Conservation (phyloP, 2,113 vertebrate genomes). For the Alligator mississippiensis region DNA sequence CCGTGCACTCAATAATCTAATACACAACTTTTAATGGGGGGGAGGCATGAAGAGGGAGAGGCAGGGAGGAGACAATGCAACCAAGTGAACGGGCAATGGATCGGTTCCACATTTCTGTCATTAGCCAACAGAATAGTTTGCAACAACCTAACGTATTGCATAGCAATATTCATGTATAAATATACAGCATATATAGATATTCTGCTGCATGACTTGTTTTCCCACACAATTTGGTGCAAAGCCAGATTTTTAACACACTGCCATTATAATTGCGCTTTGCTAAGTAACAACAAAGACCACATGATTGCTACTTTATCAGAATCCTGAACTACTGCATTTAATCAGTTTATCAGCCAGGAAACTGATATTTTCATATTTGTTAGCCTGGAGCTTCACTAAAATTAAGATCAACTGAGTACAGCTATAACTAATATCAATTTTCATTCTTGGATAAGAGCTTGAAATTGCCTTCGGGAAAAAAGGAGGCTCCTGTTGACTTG, state of each 20-base stretch:
- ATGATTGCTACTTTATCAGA: constrained; percentile 67
- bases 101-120: not conserved
- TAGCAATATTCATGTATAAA: constrained; percentile 37
- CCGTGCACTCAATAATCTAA: rapidly evolving
- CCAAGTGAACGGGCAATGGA: not conserved
- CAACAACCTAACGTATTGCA: constrained; percentile 10
- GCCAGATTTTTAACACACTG: not conserved
- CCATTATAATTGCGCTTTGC: constrained; percentile 57
- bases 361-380: constrained; percentile 73
- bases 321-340: constrained; percentile 55
- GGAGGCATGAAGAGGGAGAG: too few relatives aligned
- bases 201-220: constrained; percentile 24
- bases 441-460: constrained; percentile 81
- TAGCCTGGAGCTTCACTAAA: constrained; percentile 78
- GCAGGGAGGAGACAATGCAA: not conserved
- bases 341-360: constrained; percentile 65
- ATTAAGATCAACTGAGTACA: constrained; percentile 74
- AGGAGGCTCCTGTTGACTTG: constrained; percentile 76
- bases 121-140: not conserved
- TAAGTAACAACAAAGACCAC: constrained; percentile 51
- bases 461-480: constrained; percentile 76
- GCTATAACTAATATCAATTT: constrained; percentile 81
- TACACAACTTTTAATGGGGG: not conserved
- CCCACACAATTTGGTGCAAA: constrained; percentile 54
- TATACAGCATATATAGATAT: not conserved